A percentile compares a stretch with the other conserved stretches of the same genome.
These are phyloP conservation scores for Anguilla megastoma DNA, from an alignment of 2,797 vertebrate species.

Conservation along the genomic window DNA sequence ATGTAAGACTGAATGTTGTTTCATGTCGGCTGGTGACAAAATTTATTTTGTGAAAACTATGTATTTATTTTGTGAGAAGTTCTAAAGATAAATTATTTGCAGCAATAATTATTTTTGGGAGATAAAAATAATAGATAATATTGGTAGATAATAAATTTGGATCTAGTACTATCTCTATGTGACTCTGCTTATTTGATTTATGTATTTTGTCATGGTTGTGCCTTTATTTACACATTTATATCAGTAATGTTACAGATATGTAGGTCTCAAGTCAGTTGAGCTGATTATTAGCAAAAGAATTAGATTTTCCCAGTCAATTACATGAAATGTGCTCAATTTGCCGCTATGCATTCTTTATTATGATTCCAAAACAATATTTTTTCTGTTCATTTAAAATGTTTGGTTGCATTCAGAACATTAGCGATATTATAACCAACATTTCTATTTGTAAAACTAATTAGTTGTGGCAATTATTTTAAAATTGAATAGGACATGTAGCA, in stretches of 20 bases:
- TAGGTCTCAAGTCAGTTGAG: not conserved
- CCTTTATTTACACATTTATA: not conserved
- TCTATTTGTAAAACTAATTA: not conserved
- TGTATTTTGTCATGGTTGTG: too few relatives aligned
- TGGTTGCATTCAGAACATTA: not conserved
- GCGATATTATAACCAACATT: not conserved
- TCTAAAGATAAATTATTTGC: conserved; percentile 9
- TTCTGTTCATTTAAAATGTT: not conserved
- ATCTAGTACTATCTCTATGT: conserved; percentile 18
- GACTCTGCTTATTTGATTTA: not conserved
- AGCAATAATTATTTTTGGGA: conserved; percentile 25
- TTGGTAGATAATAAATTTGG: not conserved
- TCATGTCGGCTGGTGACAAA: not conserved
- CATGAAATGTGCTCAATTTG: not conserved
- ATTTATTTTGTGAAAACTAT: not conserved
- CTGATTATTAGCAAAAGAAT: not conserved
- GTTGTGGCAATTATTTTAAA: not conserved
- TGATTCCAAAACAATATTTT: not conserved
- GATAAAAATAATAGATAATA: conserved; percentile 18
- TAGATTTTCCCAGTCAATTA: not conserved
- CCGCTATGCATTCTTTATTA: not conserved
- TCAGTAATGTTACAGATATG: not conserved
- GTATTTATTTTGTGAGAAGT: not conserved
- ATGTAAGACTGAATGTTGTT: conserved; percentile 6
- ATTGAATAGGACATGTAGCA: not conserved